Base-by-base conservation (phyloP, 2,888 invertebrate genomes). In the Drosophila nr. medialis region DNA sequence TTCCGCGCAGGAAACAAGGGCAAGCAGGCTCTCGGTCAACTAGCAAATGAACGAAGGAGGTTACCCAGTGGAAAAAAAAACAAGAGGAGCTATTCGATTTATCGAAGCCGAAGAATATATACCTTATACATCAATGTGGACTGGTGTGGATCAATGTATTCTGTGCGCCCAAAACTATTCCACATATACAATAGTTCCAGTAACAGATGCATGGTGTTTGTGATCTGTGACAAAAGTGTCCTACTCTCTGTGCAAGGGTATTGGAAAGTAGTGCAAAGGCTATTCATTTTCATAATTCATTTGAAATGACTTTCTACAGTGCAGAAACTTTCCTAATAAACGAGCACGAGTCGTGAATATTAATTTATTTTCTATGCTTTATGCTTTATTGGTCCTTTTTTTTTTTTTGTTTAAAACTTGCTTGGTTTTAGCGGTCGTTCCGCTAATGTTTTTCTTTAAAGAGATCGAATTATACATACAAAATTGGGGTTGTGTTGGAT, bases 251-350 rank as follows among this genome's bases (percentile, higher is more conserved):
- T 1, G 3, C 1, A 40, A 56, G 56, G 29, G 56, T 40, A 56
- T 56, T 21, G 6, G 15, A 53, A 48, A 48, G 29, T 29, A 38
- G 36, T 27, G 30, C 36, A 50, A 34, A 11, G 32, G 40, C 18
- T 63, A 38, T 63, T 63, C 30, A 45, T 27, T 48, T 81, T 81
- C 80, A 84, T 73, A 77, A 84, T 84, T 84, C 82, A 84, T 81
- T 69, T 70, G 49, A 54, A 64, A 48, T 58, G 70, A 64, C 64
- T 61, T 62, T 64, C 21, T 34, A 34, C 65, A 49, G 13, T 45
- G 55, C 58, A 55, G 63, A 69, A 81, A 81, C 64, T 82, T 79
- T 65, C 59, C 83, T 67, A 82, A 80, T 80, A 75, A 79, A 82
- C 71, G 76, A 27, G 74, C 63, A 54, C 75, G 53, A 36, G 61